These are phyloP conservation scores for Acomys russatus DNA, from an alignment of 2,797 vertebrate species.

Conservation along the genomic window DNA sequence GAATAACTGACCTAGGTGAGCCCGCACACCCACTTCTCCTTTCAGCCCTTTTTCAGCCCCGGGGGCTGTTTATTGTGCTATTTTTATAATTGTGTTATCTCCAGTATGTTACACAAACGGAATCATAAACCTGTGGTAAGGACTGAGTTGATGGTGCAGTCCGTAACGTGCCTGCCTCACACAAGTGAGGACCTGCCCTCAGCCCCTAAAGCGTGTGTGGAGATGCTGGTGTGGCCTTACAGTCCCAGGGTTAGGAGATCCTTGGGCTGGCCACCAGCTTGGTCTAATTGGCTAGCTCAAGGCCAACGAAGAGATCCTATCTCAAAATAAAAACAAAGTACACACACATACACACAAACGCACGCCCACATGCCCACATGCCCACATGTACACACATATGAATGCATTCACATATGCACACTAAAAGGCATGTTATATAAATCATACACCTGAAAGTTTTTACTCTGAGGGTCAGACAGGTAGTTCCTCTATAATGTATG, in stretches of 20 bases:
- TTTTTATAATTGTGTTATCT: slow-evolving; percentile 10
- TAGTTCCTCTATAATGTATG: neutral
- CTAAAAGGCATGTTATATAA: neutral
- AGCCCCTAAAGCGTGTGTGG: neutral
- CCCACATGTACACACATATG: neutral
- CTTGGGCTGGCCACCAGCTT: neutral
- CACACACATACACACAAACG: too few species aligned
- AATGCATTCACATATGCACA: neutral
- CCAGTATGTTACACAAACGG: neutral
- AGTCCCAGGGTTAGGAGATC: neutral
- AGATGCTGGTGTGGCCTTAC: neutral
- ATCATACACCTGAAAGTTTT: neutral
- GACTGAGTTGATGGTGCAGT: neutral
- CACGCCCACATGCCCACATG: neutral
- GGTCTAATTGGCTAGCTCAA: neutral
- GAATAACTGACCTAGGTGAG: neutral
- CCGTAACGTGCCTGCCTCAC: neutral
- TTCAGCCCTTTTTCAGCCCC: neutral
- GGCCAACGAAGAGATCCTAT: neutral
- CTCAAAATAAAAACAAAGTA: neutral
- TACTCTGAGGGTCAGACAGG: neutral
- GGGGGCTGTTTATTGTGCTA: neutral
- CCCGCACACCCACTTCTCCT: neutral
- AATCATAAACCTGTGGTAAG: neutral
- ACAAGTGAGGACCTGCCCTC: neutral